These are phyloP conservation scores for Coregonus clupeaformis DNA, from an alignment of 2,113 vertebrate genomes.

Conservation along the genomic window DNA sequence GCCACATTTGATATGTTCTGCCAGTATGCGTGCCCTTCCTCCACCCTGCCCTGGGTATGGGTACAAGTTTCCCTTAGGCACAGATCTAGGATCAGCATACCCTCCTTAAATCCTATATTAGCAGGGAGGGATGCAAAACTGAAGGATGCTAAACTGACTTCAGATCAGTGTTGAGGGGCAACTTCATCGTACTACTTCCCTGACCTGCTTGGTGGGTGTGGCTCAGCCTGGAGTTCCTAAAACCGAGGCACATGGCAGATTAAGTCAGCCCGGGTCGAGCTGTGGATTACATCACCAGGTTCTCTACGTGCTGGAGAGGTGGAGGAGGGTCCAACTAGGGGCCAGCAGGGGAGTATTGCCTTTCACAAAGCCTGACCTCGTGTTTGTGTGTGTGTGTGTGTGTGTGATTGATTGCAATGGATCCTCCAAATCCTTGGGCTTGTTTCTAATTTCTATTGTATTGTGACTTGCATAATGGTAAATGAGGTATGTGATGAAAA, in stretches of 20 bases:
- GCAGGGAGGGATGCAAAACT: no score
- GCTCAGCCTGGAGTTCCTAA: not conserved
- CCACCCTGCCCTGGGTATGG: no score
- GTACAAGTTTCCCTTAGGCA: no score
- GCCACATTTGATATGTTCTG: no score
- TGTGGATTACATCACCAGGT: conserved; percentile 39
- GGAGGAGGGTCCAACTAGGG: conserved; percentile 1
- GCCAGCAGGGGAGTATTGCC: not conserved
- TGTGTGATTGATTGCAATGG: not conserved
- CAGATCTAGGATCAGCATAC: no score
- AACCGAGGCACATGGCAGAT: conserved; percentile 9
- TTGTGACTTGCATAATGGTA: not conserved
- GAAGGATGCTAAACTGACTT: not conserved
- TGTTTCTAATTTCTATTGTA: not conserved
- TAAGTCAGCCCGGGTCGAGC: conserved; percentile 34
- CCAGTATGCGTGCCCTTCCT: no score
- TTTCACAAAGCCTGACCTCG: not conserved
- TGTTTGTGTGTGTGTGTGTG: not conserved
- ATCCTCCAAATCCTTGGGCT: not conserved
- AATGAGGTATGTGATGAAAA: no score
- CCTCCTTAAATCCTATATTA: no score
- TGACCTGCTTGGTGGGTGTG: not conserved
- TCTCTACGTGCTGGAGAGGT: conserved; percentile 1
- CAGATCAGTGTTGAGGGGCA: not conserved
- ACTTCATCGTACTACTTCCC: not conserved